Base-by-base conservation (phyloP, 2,888 invertebrate genomes). In the Meteorus cinctellus region DNA sequence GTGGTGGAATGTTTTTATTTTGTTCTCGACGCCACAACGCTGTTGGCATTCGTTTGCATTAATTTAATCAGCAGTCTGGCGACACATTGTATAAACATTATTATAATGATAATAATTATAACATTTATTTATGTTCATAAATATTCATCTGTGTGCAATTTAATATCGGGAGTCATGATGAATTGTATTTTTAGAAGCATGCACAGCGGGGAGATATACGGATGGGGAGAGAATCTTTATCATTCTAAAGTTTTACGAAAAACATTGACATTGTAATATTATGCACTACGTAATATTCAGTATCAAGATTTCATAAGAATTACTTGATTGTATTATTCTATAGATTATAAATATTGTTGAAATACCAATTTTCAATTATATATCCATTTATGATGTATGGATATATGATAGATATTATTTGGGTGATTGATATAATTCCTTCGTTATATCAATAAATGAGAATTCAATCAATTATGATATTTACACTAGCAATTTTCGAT, bases 21-120 rank as follows among this genome's bases (percentile, higher is more conserved):
- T 62, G 27, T 27, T 74, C 62, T 19, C 1, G 24, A 34, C 51
- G 69, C 60, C 10, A n/a, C 27, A 24, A 19, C 6, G 1, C 19
- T 55, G 19, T 19, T 55, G 55, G 45, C 8, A 71, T 72, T 77
- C 81, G 86, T 86, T 85, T 83, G 83, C 85, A 86, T 85, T 83
- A 85, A 83, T 87, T 87, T 86, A 86, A 87, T 87, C 84, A 85
- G 73, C 78, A 72, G 74, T 19, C 12, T 48, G 36, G 77, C 81
- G 79, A 83, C 82, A 81, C 80, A 84, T 86, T 86, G 83, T 85
- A 82, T 86, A 86, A 87, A 86, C 84, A 85, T 83, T 82, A 83
- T 86, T 84, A 86, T 86, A 85, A 83, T 51, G 12, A 62, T 63
- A 45, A 72, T 69, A 87, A 87, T 87, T 87, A 87, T 87, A 86